Percentiles rank a stretch among this genome's conserved stretches.
These are phyloP conservation scores for Zaprionus inermis DNA, from an alignment of 1,140 invertebrate species.

Conservation along the genomic window DNA sequence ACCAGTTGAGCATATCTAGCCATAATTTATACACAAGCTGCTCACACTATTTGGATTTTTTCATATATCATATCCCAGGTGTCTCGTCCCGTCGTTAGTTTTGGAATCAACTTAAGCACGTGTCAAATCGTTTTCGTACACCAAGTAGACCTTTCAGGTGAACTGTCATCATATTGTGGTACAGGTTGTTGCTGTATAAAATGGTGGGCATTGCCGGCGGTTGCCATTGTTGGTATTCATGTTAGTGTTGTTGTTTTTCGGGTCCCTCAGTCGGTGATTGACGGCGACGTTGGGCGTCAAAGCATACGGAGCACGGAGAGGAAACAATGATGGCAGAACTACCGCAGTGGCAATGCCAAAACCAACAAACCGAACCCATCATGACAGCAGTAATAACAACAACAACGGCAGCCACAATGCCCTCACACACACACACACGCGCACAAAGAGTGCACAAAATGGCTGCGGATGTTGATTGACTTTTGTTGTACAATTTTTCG, in stretches of 20 bases:
- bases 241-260: slow-evolving; percentile 15
- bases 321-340: slow-evolving; percentile 48
- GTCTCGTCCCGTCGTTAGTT: slow-evolving; percentile 1
- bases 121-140: slow-evolving; percentile 16
- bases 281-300: slow-evolving; percentile 22
- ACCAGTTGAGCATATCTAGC: not conserved
- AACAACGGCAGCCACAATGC: slow-evolving; percentile 33
- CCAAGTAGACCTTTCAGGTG: slow-evolving; percentile 12
- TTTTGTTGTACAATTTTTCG: slow-evolving; percentile 57
- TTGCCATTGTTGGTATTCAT: slow-evolving; percentile 10
- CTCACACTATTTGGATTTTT: slow-evolving; percentile 4
- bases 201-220: slow-evolving; percentile 2
- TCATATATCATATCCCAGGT: slow-evolving; percentile 2
- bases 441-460: slow-evolving; percentile 41
- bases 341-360: slow-evolving; percentile 30
- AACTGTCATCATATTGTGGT: slow-evolving; percentile 7
- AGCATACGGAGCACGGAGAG: slow-evolving; percentile 33
- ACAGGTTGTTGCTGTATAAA: slow-evolving; percentile 8
- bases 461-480: slow-evolving; percentile 75
- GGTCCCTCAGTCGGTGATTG: slow-evolving; percentile 38
- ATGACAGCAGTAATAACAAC: slow-evolving; percentile 23
- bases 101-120: slow-evolving; percentile 30
- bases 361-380: slow-evolving; percentile 21
- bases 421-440: slow-evolving; percentile 13
- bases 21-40: not conserved